Conservation (phyloP, 2,888 invertebrate species). For the Cerastis leucographa region DNA sequence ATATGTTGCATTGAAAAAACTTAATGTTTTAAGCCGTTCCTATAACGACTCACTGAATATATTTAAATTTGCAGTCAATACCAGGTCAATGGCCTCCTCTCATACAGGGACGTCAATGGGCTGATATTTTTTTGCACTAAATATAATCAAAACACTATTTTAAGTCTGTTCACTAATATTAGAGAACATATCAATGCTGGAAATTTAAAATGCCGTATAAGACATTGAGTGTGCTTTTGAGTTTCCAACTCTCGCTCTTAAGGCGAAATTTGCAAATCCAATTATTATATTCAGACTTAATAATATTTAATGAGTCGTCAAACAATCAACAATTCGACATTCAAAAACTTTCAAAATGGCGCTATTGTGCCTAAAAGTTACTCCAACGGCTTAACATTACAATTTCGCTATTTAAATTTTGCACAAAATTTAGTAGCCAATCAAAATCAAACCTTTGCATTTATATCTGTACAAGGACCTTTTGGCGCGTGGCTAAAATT, state of each 20-base stretch:
- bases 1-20: not conserved
- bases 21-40: constrained; percentile 8
- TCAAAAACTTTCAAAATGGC: constrained; percentile 21
- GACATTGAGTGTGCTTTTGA: not conserved
- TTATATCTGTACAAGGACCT: not conserved
- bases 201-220: not conserved
- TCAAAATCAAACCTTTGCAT: constrained; percentile 30
- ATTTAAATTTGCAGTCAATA: constrained; percentile 13
- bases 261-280: not conserved
- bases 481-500: not conserved
- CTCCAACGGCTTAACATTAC: constrained; percentile 4
- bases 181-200: not conserved
- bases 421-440: constrained; percentile 39
- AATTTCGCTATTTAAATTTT: constrained; percentile 42
- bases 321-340: not conserved
- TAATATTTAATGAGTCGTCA: constrained; percentile 12
- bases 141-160: constrained; percentile 10
- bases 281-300: constrained; percentile 12
- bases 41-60: constrained; percentile 24
- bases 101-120: not conserved
- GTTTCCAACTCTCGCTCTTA: too few species aligned
- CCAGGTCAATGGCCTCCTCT: not conserved
- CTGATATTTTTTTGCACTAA: constrained; percentile 1
- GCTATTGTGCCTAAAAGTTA: constrained; percentile 45
- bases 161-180: not conserved